Evolutionary conservation across 2,888 invertebrate species (phyloP).

Genomic region (Callinectes sapidus): DNA sequence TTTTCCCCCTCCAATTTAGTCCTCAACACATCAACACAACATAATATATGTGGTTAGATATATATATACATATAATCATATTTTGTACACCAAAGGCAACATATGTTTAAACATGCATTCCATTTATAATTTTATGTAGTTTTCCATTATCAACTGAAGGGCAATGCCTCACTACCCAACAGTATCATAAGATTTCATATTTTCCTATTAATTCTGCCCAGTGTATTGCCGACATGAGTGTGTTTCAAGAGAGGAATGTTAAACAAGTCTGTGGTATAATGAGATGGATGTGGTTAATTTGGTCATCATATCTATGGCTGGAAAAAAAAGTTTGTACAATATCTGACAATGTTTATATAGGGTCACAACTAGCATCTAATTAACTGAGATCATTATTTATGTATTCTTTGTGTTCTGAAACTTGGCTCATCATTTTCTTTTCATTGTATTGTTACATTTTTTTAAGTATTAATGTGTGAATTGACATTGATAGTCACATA

Average conservation of each 20-base stretch:
- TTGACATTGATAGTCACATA: neutral
- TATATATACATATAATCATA: neutral
- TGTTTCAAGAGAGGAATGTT: neutral
- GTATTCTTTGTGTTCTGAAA: neutral
- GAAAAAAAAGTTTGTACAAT: neutral
- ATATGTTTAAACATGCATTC: slow-evolving; percentile 13
- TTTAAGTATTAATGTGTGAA: neutral
- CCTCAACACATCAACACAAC: neutral
- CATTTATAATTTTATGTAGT: slow-evolving; percentile 2
- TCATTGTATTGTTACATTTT: neutral
- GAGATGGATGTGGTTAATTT: neutral
- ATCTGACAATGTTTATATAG: slow-evolving; percentile 1
- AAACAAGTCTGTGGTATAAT: neutral
- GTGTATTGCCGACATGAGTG: neutral
- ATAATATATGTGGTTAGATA: slow-evolving; percentile 6
- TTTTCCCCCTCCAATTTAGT: neutral
- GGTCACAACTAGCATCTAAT: neutral
- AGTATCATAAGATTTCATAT: slow-evolving; percentile 10
- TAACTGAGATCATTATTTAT: slow-evolving; percentile 15
- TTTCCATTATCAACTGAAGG: neutral
- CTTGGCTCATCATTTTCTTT: neutral
- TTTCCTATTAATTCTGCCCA: neutral
- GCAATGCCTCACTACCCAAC: slow-evolving; percentile 15
- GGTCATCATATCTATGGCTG: neutral
- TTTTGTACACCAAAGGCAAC: slow-evolving; percentile 22